Conservation (phyloP, 2,113 vertebrate species). For the Thalassarche chlororhynchos region DNA sequence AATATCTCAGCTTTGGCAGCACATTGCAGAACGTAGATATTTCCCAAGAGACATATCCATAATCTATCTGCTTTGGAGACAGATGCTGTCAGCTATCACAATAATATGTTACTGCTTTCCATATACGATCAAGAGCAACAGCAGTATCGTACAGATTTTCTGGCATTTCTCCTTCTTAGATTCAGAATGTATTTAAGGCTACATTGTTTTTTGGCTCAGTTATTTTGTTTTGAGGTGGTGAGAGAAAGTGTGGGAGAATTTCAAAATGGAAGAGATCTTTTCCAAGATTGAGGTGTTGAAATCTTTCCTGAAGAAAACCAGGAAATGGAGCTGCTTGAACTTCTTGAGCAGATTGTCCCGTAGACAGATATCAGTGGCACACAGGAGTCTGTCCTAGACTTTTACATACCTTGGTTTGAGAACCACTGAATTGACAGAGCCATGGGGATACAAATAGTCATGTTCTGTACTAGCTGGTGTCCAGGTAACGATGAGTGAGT, state of each 20-base stretch:
- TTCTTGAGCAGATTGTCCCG: neutral
- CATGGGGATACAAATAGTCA: neutral
- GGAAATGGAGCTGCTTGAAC: neutral
- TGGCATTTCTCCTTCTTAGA: neutral
- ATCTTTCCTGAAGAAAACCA: neutral
- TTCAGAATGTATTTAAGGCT: slow-evolving; percentile 4
- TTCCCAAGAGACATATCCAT: neutral
- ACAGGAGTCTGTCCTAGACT: neutral
- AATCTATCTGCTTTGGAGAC: neutral
- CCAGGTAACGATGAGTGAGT: neutral
- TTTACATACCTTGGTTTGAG: neutral
- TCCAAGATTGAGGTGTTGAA: neutral
- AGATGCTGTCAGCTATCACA: neutral
- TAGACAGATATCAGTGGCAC: neutral
- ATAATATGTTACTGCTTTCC: neutral
- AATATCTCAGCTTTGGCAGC: slow-evolving; percentile 13
- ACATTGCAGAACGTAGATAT: neutral
- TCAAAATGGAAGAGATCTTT: neutral
- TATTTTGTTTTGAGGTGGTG: neutral
- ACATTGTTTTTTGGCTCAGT: neutral
- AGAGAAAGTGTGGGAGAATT: neutral
- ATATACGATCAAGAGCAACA: neutral
- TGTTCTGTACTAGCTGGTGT: neutral
- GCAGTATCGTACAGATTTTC: neutral
- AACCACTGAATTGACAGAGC: neutral